Conservation (phyloP, 2,888 invertebrate species). For the Dermolepida albohirtum region DNA sequence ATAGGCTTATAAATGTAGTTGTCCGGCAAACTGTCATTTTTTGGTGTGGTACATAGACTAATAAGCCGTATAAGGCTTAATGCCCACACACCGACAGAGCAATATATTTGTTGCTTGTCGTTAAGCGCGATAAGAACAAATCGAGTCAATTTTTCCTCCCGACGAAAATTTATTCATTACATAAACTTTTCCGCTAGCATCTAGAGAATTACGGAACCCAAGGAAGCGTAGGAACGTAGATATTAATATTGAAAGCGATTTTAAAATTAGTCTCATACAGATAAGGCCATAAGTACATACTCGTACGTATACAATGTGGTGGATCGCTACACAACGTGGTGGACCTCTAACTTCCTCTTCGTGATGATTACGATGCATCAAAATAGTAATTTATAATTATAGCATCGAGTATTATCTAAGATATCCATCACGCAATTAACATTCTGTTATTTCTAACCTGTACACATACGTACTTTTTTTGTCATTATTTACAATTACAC, state of each 20-base stretch:
- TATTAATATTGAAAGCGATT: slow-evolving; percentile 33
- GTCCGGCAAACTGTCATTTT: slow-evolving; percentile 3
- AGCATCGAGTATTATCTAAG: slow-evolving; percentile 46
- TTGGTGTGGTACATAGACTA: slow-evolving; percentile 6
- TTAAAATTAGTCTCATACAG: slow-evolving; percentile 11
- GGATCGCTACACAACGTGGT: too few species aligned
- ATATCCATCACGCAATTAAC: slow-evolving; percentile 52
- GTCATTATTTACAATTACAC: slow-evolving; percentile 6
- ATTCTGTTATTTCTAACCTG: slow-evolving; percentile 51
- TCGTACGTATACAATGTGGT: neutral
- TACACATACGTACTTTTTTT: slow-evolving; percentile 43
- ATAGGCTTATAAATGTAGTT: too few species aligned
- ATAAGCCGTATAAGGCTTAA: slow-evolving; percentile 12
- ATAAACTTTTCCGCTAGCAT: slow-evolving; percentile 16
- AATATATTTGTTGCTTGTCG: slow-evolving; percentile 15
- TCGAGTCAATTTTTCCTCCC: slow-evolving; percentile 15
- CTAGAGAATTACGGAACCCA: slow-evolving; percentile 20
- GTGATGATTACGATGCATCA: slow-evolving; percentile 42
- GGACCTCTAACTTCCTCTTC: slow-evolving; percentile 35
- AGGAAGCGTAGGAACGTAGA: slow-evolving; percentile 12
- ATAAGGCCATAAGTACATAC: neutral
- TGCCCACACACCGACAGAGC: neutral
- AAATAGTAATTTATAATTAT: slow-evolving; percentile 51
- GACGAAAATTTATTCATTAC: slow-evolving; percentile 27
- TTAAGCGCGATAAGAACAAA: slow-evolving; percentile 16